Conservation (phyloP, 2,797 vertebrate species). For the Taenioides sp. region DNA sequence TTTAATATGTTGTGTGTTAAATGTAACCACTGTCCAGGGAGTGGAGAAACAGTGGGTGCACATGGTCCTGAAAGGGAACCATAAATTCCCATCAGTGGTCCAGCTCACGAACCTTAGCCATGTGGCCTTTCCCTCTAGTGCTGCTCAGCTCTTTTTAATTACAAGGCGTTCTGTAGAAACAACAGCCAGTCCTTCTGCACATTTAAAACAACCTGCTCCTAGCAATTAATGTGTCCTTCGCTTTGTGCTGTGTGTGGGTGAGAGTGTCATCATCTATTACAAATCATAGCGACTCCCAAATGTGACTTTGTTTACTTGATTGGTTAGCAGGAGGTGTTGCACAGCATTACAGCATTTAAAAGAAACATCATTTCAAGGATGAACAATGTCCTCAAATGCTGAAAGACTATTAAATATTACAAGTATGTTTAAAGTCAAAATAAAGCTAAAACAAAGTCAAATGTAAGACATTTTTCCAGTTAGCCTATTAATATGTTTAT, state of each 20-base stretch:
- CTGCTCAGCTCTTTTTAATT: conserved; percentile 77
- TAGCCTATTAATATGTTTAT: too few species aligned
- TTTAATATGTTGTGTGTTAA: conserved; percentile 12
- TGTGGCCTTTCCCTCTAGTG: conserved; percentile 69
- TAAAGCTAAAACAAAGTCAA: background rate
- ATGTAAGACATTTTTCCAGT: background rate
- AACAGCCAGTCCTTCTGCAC: conserved; percentile 78
- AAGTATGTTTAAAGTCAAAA: background rate
- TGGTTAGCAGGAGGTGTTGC: conserved; percentile 11
- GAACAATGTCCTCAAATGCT: conserved; percentile 4
- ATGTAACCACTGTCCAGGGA: conserved; percentile 17
- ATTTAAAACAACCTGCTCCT: conserved; percentile 73
- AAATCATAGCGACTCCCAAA: conserved; percentile 26
- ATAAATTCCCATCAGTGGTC: conserved; percentile 77
- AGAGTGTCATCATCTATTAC: conserved; percentile 35
- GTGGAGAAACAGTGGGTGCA: conserved; percentile 32
- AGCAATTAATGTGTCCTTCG: conserved; percentile 79
- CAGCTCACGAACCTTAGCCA: conserved; percentile 58
- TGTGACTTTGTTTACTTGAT: conserved; percentile 16
- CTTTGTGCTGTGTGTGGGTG: conserved; percentile 48
- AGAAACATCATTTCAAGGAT: background rate
- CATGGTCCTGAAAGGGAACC: conserved; percentile 35
- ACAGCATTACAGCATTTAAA: conserved; percentile 6
- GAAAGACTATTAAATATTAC: background rate
- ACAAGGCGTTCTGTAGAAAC: conserved; percentile 76